Evolutionary conservation across 92 coral and sea anemone genomes (phyloP).

Genomic region (Anthopleura xanthogrammica): DNA sequence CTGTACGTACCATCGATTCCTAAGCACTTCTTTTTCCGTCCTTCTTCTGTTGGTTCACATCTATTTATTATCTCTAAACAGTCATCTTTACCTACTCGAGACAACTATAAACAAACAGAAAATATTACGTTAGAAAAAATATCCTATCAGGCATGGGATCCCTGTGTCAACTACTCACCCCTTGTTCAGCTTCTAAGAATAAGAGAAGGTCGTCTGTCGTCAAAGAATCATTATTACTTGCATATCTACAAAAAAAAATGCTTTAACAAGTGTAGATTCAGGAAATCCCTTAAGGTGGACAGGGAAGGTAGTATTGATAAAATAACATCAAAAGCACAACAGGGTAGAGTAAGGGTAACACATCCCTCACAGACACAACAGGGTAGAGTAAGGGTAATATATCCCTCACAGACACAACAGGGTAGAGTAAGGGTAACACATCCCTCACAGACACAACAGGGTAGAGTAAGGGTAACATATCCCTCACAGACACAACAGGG

Average conservation of each 20-base stretch:
- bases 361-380: too few relatives aligned
- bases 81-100: constrained; percentile 91
- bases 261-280: background rate
- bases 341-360: too few relatives aligned
- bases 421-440: too few relatives aligned
- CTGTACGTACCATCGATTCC: constrained; percentile 91
- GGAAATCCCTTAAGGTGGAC: background rate
- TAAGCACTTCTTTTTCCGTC: constrained; percentile 84
- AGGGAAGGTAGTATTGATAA: background rate
- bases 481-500: too few relatives aligned
- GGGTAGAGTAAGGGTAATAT: too few relatives aligned
- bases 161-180: constrained; percentile 48
- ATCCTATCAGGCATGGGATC: background rate
- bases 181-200: constrained; percentile 96
- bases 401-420: too few relatives aligned
- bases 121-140: background rate
- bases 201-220: constrained; percentile 95
- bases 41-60: constrained; percentile 98
- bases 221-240: constrained; percentile 89
- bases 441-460: too few relatives aligned
- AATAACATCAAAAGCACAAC: too few relatives aligned
- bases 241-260: constrained; percentile 58
- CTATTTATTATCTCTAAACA: constrained; percentile 88
- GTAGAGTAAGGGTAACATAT: too few relatives aligned
- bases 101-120: constrained; percentile 48